These are phyloP conservation scores for Pseudopodoces humilis DNA, from an alignment of 2,113 vertebrate genomes.

Conservation along the genomic window DNA sequence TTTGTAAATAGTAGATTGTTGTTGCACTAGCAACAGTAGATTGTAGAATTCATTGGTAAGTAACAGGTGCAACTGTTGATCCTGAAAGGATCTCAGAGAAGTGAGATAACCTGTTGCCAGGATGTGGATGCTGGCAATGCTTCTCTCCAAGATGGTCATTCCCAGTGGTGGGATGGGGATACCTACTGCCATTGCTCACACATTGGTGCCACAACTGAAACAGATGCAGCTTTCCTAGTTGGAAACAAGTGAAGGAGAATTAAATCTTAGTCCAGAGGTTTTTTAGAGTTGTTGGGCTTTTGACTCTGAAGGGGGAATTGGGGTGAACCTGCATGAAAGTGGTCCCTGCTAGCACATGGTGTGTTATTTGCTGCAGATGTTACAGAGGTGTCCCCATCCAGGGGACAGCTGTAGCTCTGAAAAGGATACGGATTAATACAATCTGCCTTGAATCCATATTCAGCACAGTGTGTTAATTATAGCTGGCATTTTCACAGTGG, in stretches of 20 bases:
- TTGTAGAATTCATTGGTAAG: background rate
- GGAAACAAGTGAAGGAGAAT: background rate
- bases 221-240: background rate
- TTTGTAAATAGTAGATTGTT: too few species aligned
- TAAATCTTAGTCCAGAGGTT: background rate
- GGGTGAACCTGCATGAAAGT: background rate
- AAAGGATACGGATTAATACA: background rate
- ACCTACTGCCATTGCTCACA: fast-evolving
- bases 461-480: background rate
- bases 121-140: fast-evolving
- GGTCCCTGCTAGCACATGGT: background rate
- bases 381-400: background rate
- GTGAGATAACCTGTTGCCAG: background rate
- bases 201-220: fast-evolving
- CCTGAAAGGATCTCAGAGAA: background rate
- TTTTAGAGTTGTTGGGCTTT: background rate
- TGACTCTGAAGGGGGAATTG: background rate
- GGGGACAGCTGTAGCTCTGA: background rate
- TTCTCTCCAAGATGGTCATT: background rate
- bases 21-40: too few species aligned
- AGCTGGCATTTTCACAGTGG: background rate
- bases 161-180: background rate
- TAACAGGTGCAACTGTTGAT: background rate
- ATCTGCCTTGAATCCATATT: background rate
- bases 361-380: background rate